phyloP scores from a whole-genome alignment of 1,140 invertebrate species.

The Orchestia grillus region DNA sequence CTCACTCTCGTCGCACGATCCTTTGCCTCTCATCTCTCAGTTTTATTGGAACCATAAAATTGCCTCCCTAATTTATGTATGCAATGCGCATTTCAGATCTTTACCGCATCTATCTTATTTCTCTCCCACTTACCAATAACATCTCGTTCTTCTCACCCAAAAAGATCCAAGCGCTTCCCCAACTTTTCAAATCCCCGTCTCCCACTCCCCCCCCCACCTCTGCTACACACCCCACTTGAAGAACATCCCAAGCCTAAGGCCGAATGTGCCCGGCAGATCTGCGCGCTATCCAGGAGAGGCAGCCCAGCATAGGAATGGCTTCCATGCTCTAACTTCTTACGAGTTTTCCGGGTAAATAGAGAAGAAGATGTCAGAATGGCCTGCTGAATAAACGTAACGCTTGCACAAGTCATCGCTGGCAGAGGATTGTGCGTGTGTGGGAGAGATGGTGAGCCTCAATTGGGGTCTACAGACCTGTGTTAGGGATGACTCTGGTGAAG shows the following conservation, averaged over 20 bases:
- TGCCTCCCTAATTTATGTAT: not conserved
- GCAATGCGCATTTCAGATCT: not conserved
- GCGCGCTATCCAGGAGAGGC: not conserved
- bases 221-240: not conserved
- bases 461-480: not conserved
- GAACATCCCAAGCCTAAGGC: not conserved
- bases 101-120: not conserved
- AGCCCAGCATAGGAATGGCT: conserved; percentile 25
- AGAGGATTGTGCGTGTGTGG: not conserved
- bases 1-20: not conserved
- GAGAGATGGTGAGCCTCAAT: not conserved
- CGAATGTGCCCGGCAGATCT: not conserved
- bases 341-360: conserved; percentile 35
- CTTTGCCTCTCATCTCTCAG: not conserved
- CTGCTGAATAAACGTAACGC: not conserved
- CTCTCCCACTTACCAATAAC: not conserved
- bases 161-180: not conserved
- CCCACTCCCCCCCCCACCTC: not conserved
- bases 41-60: not conserved
- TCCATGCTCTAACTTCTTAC: conserved; percentile 28
- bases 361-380: conserved; percentile 32
- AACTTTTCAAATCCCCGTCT: not conserved
- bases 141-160: not conserved
- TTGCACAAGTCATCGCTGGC: conserved; percentile 14
- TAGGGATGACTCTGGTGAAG: not conserved